Base-by-base conservation (phyloP, 2,797 vertebrate genomes). In the Enteromius anoplus region DNA sequence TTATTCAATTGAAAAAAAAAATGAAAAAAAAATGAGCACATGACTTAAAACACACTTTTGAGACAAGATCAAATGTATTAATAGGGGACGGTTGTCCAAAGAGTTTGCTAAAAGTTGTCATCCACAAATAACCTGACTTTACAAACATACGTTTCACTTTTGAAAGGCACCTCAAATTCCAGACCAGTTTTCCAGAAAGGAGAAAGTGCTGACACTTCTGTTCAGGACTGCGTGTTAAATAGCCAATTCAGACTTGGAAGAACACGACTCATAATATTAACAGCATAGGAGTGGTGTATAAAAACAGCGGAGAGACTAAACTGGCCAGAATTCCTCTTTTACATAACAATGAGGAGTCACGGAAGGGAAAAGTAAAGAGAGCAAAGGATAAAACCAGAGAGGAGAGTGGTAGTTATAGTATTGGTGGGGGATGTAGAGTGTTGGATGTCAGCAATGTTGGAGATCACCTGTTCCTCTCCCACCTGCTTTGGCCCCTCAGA, bases 381-480 rank as follows among this genome's bases (percentile, higher is more conserved):
- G 49, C 37, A 42, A 29, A 71, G 26, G 19, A 84, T 82, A 49
- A 51, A 15, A 26, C 14, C 81, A 85, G 34, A 85, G 42, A 51
- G 12, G 49, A 66, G 80, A 37, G 60, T 62, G 17, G n/a, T 14
- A 2, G 23, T 23, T n/a, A 8, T 21, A 40, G 71, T 83, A 19
- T 26, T 82, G n/a, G 69, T 32, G 75, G 79, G 69, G 32, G 65
- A 58, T 40, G 51, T 21, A 19, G 32, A 78, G 84, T 83, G 84
- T 87, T 85, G 45, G 83, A 85, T 87, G 85, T 89, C 84, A 82
- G 80, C 58, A 64, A 85, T 32, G 29, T 3, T 32, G 75, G 73
- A 78, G 55, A 88, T 89, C 88, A 89, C 87, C 87, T 86, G 86
- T 84, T 88, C 83, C 76, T 80, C 77, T 75, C 76, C 72, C 89